Conservation (phyloP, 2,888 invertebrate genomes). For the Standfussiana lucernea region DNA sequence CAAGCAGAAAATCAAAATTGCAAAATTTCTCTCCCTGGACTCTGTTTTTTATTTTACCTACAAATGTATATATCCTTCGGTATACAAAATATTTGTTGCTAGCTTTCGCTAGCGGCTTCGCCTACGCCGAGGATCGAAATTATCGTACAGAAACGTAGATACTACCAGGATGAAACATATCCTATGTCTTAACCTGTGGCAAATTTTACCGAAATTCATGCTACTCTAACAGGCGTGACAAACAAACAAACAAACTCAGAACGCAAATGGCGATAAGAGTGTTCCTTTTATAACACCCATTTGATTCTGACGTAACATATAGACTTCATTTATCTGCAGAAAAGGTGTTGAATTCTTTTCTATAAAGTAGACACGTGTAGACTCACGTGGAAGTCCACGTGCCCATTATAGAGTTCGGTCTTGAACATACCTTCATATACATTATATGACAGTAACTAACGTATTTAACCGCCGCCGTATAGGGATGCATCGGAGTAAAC, state of each 20-base stretch:
- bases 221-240: too few relatives aligned
- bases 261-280: constrained; percentile 2
- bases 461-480: neutral
- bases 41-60: neutral
- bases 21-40: too few relatives aligned
- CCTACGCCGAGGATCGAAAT: neutral
- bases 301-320: constrained; percentile 18
- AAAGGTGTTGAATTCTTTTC: constrained; percentile 28
- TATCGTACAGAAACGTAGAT: neutral
- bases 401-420: neutral
- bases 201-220: neutral
- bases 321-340: constrained; percentile 17
- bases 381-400: neutral
- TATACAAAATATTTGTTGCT: neutral
- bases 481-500: neutral
- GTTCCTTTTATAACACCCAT: constrained; percentile 12
- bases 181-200: neutral
- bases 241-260: neutral
- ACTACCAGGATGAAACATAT: neutral
- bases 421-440: neutral
- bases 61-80: neutral
- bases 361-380: neutral
- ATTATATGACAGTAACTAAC: neutral
- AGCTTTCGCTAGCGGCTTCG: neutral
- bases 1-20: neutral